Base-by-base conservation (phyloP, 2,113 vertebrate species). In the Scomber colias region DNA sequence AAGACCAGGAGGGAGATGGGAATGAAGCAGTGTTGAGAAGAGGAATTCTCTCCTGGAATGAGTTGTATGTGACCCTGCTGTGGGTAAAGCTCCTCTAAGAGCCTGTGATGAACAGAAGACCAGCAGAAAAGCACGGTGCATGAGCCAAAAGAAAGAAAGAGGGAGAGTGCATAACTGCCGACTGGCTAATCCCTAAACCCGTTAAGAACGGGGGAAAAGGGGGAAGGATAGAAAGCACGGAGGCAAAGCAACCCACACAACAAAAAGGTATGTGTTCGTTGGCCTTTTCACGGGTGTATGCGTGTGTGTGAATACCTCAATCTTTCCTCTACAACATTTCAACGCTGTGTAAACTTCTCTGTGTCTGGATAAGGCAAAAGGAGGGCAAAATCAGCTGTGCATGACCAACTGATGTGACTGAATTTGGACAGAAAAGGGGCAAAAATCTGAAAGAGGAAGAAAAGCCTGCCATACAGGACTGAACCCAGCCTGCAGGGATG, bases 401-500 rank as follows among this genome's bases (percentile, higher is more conserved):
- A 82, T 80, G 88, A 86, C 17, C n/a, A 21, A 24, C 71, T 67
- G 27, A 30, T 48, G 75, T 71, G 68, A 68, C 85, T 71, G 50
- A 88, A 56, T 57, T 59, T 17, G 50, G 64, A 74, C 21, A 21
- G 24, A 67, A 27, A 54, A 72, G 65, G 63, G 77, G 27, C 44
- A 66, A 48, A 48, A 75, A 54, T 84, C 78, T 66, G 57, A 64
- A 60, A 77, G 57, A 54, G 15, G 51, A 80, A 46, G 13, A 44
- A 53, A 21, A 59, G 60, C 63, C 82, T 31, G n/a, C 40, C 49
- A 14, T 5, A 11, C 48, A 35, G 62, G 44, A 55, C 66, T 44
- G 40, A 24, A 31, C 30, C 40, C 19, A 78, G 50, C n/a, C 57
- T 35, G 57, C 82, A 68, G 81, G 61, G 83, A 99, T 99, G 98